phyloP scores from a whole-genome alignment of 2,888 invertebrate genomes.

The Ceraclea dissimilis region DNA sequence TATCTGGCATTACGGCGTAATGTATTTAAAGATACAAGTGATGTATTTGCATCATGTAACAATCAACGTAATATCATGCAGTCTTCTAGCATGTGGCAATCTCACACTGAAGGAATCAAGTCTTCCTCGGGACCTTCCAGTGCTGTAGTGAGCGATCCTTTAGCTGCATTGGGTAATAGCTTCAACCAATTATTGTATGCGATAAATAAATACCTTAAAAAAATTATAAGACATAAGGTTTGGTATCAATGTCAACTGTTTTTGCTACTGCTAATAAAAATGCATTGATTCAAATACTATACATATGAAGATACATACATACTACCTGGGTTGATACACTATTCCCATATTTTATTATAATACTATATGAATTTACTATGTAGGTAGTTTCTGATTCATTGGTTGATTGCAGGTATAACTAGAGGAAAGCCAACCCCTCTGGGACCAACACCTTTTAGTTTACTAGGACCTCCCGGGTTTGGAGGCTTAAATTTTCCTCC shows the following conservation, averaged over 20 bases:
- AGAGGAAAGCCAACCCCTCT: slow-evolving; percentile 25
- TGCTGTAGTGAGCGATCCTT: slow-evolving; percentile 38
- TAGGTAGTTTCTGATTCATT: too few species aligned
- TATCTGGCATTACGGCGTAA: slow-evolving; percentile 75
- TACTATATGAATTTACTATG: too few species aligned
- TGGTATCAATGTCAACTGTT: too few species aligned
- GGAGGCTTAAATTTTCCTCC: slow-evolving; percentile 22
- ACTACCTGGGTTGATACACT: too few species aligned
- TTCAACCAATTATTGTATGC: too few species aligned
- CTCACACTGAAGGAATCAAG: slow-evolving; percentile 24
- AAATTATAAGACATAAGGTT: too few species aligned
- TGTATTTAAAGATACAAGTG: slow-evolving; percentile 65
- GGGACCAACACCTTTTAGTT: slow-evolving; percentile 44
- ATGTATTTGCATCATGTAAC: slow-evolving; percentile 55
- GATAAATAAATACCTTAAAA: too few species aligned
- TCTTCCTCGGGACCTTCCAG: slow-evolving; percentile 27
- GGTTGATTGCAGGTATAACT: slow-evolving; percentile 13
- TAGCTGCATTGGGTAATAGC: slow-evolving; percentile 37
- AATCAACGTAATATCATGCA: neutral
- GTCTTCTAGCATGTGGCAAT: slow-evolving; percentile 31
- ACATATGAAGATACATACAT: too few species aligned
- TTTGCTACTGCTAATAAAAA: too few species aligned
- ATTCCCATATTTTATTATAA: too few species aligned
- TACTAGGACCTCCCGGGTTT: slow-evolving; percentile 31
- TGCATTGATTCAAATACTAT: too few species aligned